Evolutionary conservation across 2,888 invertebrate species (phyloP), one percentile per base, ranked within the genome.

Genomic region (Dastarcus helophoroides): DNA sequence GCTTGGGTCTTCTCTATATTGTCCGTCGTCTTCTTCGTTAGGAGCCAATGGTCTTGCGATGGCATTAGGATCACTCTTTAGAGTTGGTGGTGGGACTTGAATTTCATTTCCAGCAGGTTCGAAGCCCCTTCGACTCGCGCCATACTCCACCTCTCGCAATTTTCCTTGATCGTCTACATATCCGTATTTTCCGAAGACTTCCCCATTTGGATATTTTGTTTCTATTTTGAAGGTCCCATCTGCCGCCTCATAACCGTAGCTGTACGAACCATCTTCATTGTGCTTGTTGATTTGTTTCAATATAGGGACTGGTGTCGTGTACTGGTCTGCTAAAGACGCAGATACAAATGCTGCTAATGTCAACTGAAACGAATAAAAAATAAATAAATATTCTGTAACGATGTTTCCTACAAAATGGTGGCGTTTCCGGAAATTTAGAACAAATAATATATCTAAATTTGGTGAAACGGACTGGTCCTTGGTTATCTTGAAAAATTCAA

Each of bases 111-210:
- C 85, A 52, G 76, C 71, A 1, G 86, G 86, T 50, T 84, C 82
- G 54, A 88, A 88, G 22, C 88, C 85, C 31, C 82, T 65, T 47
- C 74, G 69, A 33, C 79, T 79, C 1, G 88, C 88, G 2, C 88
- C 88, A 52, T 90, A 90, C 39, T 88, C 84, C 12, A 88, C 73
- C 60, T 86, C 84, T 32, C 86, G 69, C 12, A 72, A 48, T 46
- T 72, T 73, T 0, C 89, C 89, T 13, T 63, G 64, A 48, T 79
- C 83, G 44, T 88, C 88, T 1, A 85, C 69, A 55, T 86, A 89
- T n/a, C 89, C 89, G 50, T 88, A 89, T 56, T 88, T 89, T 35
- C 89, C 89, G 29, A 76, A 80, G 0, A 88, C 84, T 49, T 86
- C 85, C 0, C 88, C 88, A 25, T 71, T 78, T 0, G 81, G 69